phyloP scores from a whole-genome alignment of 2,113 vertebrate species.

The Vireo altiloquus region DNA sequence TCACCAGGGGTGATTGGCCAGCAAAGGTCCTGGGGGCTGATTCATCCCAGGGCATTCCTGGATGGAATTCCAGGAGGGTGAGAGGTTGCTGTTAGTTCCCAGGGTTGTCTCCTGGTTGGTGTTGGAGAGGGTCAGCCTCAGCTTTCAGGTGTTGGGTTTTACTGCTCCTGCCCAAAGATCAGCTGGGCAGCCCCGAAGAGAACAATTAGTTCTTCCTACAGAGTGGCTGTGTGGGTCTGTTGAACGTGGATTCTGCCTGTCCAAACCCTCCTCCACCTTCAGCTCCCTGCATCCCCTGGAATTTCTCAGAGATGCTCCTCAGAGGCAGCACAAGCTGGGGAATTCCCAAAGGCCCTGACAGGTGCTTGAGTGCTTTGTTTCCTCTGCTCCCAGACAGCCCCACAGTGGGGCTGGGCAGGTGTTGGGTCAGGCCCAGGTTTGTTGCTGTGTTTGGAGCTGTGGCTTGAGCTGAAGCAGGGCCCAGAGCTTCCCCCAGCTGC shows the following conservation, averaged over 20 bases:
- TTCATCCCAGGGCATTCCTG: background rate
- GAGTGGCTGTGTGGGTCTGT: background rate
- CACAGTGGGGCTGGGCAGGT: background rate
- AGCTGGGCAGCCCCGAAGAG: background rate
- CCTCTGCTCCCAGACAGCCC: background rate
- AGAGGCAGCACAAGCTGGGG: background rate
- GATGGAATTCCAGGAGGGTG: background rate
- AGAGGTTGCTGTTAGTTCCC: background rate
- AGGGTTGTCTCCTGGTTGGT: background rate
- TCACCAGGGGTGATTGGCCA: background rate
- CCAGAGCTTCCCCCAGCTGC: background rate
- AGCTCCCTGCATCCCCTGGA: background rate
- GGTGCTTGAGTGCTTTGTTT: background rate
- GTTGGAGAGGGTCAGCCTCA: background rate
- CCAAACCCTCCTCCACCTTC: background rate
- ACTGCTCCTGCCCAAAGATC: background rate
- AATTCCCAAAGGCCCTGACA: background rate
- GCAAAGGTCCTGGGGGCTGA: background rate
- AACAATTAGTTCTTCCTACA: background rate
- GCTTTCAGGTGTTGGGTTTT: background rate
- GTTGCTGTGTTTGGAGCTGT: background rate
- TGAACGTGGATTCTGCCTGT: fast-evolving
- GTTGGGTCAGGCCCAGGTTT: background rate
- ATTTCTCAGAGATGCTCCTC: background rate
- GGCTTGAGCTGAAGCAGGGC: background rate